These are phyloP conservation scores for Zosterops lateralis DNA, from an alignment of 2,113 vertebrate species.

Conservation along the genomic window DNA sequence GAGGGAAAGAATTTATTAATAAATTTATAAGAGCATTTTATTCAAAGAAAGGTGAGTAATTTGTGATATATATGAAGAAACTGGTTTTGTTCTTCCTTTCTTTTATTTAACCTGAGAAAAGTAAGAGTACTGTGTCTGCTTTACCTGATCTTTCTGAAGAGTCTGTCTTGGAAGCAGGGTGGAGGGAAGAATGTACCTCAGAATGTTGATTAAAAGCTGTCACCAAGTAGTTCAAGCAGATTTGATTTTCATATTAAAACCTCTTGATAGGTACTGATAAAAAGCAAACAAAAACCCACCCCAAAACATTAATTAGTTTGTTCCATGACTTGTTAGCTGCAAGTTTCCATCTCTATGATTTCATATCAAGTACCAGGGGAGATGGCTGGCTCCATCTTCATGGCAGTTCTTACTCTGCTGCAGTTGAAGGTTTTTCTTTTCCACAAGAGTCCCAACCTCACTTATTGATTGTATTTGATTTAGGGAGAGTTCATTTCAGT, in stretches of 20 bases:
- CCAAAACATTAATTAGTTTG: neutral
- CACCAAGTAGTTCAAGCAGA: neutral
- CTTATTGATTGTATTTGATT: neutral
- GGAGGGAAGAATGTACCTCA: neutral
- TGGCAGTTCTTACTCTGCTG: neutral
- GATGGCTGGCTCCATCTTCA: neutral
- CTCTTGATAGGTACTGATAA: neutral
- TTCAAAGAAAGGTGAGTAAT: neutral
- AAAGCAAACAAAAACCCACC: neutral
- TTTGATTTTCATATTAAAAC: neutral
- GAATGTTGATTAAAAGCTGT: neutral
- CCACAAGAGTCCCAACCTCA: accelerated
- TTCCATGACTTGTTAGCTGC: neutral
- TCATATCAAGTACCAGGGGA: neutral
- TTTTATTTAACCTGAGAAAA: neutral
- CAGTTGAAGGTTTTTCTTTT: neutral
- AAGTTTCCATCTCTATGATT: neutral
- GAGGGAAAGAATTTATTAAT: neutral
- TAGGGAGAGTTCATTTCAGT: neutral
- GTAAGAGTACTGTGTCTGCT: neutral
- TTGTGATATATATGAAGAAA: neutral
- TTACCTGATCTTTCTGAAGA: neutral
- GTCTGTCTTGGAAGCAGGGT: neutral
- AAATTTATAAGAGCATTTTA: neutral
- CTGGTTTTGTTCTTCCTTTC: neutral